Evolutionary conservation across 2,113 vertebrate species (phyloP).

Genomic region (Corythaixoides concolor): DNA sequence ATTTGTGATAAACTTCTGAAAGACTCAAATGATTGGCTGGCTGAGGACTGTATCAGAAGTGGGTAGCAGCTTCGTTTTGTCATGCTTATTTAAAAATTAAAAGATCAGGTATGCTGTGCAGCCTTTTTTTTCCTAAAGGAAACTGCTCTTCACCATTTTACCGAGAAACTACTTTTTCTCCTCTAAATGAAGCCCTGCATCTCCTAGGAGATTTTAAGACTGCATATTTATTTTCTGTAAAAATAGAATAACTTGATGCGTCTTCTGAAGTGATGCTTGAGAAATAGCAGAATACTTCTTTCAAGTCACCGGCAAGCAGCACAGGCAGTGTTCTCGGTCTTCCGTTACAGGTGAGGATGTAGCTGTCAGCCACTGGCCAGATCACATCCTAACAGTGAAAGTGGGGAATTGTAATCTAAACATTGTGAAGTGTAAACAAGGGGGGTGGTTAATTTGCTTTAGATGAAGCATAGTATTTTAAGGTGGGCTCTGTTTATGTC

Average conservation of each 20-base stretch:
- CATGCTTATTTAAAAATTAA: background rate
- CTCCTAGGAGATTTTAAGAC: constrained; percentile 28
- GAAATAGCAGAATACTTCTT: background rate
- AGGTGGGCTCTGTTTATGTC: background rate
- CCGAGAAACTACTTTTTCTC: background rate
- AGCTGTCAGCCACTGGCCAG: background rate
- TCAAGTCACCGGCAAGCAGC: background rate
- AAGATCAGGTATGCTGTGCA: background rate
- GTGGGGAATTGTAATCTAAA: background rate
- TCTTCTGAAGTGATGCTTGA: background rate
- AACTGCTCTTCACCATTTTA: background rate
- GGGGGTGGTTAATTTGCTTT: background rate
- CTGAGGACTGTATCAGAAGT: background rate
- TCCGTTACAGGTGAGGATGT: background rate
- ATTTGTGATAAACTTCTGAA: background rate
- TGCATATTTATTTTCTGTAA: constrained; percentile 19
- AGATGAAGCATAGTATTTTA: background rate
- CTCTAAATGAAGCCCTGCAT: background rate
- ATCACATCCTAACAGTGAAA: background rate
- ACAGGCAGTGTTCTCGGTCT: background rate
- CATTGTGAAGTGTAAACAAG: background rate
- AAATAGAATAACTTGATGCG: background rate
- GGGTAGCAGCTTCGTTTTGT: constrained; percentile 5
- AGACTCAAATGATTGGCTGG: background rate
- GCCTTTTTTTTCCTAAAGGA: background rate